Base-by-base conservation (phyloP, 2,113 vertebrate genomes). In the Poecile atricapillus region DNA sequence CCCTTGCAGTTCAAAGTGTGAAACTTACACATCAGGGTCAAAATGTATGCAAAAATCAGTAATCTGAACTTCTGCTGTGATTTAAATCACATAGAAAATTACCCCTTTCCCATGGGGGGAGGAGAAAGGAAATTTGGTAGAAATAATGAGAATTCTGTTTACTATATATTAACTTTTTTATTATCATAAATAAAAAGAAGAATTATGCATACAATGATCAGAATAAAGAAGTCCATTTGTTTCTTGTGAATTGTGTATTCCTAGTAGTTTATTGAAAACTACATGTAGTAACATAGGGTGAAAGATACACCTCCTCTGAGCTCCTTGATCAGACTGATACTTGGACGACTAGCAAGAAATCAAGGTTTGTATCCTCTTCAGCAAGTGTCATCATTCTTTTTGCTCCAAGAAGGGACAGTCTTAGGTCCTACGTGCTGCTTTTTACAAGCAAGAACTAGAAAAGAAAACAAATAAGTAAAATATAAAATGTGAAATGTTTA, bases 81-180 rank as follows among this genome's bases (percentile, higher is more conserved):
- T 50, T 56, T 71, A 44, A 77, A 83, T 41, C 59, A 55, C 85
- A 55, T 5, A 43, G 18, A 75, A 70, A 71, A 76, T 16, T 12
- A 52, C 3, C 2, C 5, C 9, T 80, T 83, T 55, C 13, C 21
- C 33, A 21, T 10, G 13, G 5, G 10, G 2, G 0, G 0, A 3
- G 2, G 10, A 39, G 5, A 31, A 31, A 50, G 43, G 44, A 3
- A 67, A 76, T 18, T 35, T 80, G 18, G 18, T 70, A 47, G 62
- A 68, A 82, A 64, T 52, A 73, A 86, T 33, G 17, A 65, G 43
- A 82, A 85, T 47, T 10, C 1, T 52, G 13, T 43, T 67, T 69
- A 44, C 7, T 23, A 9, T 62, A 43, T 41, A 62, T 74, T 76
- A 23, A 3, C 10, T 84, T 44, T 27, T 23, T 41, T 70, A n/a